A percentile compares a stretch with the other conserved stretches of the same genome.
phyloP scores from a whole-genome alignment of 2,888 invertebrate genomes.

The Cryptocheilus praepositus region DNA sequence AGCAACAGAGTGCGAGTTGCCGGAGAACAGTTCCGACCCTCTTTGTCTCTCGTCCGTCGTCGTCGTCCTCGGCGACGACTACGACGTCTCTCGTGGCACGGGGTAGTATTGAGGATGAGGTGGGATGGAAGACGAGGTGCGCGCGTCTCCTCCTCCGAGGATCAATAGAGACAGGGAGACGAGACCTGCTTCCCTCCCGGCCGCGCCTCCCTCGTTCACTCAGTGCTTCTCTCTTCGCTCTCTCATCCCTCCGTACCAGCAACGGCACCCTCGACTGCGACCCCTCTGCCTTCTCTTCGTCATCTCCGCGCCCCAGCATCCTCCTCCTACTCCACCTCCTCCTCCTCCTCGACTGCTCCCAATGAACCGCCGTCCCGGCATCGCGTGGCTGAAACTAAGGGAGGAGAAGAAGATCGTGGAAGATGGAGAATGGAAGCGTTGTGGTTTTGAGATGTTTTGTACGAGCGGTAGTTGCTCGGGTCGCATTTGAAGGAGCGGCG shows the following conservation, averaged over 20 bases:
- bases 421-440: conserved; percentile 1
- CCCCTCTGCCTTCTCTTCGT: conserved; percentile 44
- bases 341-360: conserved; percentile 13
- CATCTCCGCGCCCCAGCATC: conserved; percentile 51
- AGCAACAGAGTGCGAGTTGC: too few species aligned
- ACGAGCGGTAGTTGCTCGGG: too few species aligned
- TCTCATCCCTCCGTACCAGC: conserved; percentile 14
- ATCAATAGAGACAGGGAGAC: conserved; percentile 75
- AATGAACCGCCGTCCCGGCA: conserved; percentile 12
- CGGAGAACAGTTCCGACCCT: conserved; percentile 29
- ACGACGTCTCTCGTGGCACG: conserved; percentile 45
- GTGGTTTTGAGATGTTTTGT: not conserved
- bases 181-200: conserved; percentile 70
- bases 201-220: conserved; percentile 45
- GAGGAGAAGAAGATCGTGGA: conserved; percentile 4
- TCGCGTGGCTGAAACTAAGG: conserved; percentile 8
- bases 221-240: conserved; percentile 36
- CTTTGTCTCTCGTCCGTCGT: conserved; percentile 4
- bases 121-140: conserved; percentile 71
- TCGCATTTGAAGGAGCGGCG: not conserved
- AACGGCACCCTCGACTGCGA: conserved; percentile 48
- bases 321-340: conserved; percentile 47
- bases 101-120: conserved; percentile 64
- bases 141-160: conserved; percentile 73
- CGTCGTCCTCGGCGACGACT: conserved; percentile 19